A percentile compares a stretch with the other conserved stretches of the same genome.
phyloP scores from a whole-genome alignment of 2,113 vertebrate genomes.

The Spheniscus mendiculus region DNA sequence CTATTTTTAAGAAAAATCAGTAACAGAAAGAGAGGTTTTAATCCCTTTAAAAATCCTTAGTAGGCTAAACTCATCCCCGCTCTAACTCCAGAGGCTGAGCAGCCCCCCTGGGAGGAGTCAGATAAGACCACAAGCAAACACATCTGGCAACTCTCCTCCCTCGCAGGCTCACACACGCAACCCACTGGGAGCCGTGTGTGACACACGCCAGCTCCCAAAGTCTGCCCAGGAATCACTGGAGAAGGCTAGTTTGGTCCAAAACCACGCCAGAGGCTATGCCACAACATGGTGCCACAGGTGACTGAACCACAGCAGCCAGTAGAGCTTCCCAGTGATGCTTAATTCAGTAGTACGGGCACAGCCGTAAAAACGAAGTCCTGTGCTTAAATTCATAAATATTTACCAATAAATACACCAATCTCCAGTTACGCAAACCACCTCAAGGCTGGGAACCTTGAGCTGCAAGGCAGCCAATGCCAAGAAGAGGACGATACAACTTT shows the following conservation, averaged over 20 bases:
- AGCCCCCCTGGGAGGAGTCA: neutral
- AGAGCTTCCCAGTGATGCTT: neutral
- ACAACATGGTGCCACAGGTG: neutral
- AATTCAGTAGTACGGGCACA: neutral
- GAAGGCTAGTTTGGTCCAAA: neutral
- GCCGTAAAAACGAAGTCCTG: neutral
- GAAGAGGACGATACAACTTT: neutral
- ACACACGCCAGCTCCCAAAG: neutral
- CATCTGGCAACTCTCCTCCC: neutral
- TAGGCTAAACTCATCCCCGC: neutral
- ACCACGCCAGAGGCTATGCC: neutral
- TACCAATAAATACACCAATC: rapidly evolving
- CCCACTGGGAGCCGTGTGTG: rapidly evolving
- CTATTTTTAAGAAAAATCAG: neutral
- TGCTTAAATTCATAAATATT: neutral
- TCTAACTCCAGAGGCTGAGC: neutral
- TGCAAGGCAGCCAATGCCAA: neutral
- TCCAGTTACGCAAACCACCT: neutral
- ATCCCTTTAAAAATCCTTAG: neutral
- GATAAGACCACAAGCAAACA: neutral
- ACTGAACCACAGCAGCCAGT: neutral
- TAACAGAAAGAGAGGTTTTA: neutral
- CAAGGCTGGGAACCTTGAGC: neutral
- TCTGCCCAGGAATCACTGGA: neutral
- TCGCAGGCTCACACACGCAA: rapidly evolving